Evolutionary conservation across 2,113 vertebrate species (phyloP).

Genomic region (Lepus europaeus): DNA sequence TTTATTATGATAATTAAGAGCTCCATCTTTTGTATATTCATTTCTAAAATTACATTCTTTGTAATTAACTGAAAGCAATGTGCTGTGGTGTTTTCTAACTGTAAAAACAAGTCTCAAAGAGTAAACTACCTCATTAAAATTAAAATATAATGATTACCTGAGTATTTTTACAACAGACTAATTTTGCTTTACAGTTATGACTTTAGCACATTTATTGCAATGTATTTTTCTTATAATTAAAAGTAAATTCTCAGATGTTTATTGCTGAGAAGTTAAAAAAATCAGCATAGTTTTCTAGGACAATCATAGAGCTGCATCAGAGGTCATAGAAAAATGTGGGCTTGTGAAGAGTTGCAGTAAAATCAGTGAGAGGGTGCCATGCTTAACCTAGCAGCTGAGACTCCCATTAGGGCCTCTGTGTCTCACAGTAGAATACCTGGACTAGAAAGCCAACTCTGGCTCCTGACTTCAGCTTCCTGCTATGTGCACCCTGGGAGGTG

Average conservation of each 20-base stretch:
- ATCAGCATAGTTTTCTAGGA: background rate
- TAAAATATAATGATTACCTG: conserved; percentile 68
- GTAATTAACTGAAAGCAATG: conserved; percentile 68
- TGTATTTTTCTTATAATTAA: conserved; percentile 20
- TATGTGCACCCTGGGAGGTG: too few relatives aligned
- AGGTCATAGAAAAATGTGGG: background rate
- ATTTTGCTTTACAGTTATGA: conserved; percentile 60
- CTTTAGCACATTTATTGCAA: background rate
- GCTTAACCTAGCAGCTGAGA: too few relatives aligned
- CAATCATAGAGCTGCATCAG: background rate
- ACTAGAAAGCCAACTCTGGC: too few relatives aligned
- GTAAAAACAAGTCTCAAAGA: conserved; percentile 54
- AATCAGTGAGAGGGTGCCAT: background rate
- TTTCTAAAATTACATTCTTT: conserved; percentile 74
- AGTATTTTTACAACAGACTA: conserved; percentile 60
- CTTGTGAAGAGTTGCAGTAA: background rate
- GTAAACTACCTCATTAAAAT: conserved; percentile 66
- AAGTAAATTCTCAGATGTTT: background rate
- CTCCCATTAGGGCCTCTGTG: too few relatives aligned
- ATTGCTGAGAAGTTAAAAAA: background rate
- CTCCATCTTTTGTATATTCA: conserved; percentile 49
- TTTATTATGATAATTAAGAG: conserved; percentile 67
- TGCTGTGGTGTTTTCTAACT: conserved; percentile 52
- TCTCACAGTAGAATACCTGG: too few relatives aligned
- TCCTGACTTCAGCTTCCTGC: too few relatives aligned